Evolutionary conservation across 2,113 vertebrate species (phyloP).

Genomic region (Cyphomyrus discorhynchus): DNA sequence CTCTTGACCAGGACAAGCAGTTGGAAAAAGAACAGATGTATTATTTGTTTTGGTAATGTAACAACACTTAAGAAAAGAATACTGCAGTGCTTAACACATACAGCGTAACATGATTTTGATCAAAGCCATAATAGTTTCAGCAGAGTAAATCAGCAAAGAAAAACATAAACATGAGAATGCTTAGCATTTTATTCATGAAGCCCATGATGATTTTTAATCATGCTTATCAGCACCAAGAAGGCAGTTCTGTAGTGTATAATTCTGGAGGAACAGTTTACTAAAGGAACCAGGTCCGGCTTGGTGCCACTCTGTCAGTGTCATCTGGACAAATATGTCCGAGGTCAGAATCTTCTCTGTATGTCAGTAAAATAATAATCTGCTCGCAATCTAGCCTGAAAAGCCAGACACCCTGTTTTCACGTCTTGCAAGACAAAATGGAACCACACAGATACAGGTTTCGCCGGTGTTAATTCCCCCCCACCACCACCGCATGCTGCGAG

Average conservation of each 20-base stretch:
- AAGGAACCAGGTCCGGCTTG: background rate
- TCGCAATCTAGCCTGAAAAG: background rate
- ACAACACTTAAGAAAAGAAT: background rate
- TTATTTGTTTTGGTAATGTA: background rate
- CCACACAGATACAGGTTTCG: constrained; percentile 20
- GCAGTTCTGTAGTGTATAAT: background rate
- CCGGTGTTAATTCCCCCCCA: constrained; percentile 35
- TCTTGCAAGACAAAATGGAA: background rate
- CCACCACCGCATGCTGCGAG: constrained; percentile 12
- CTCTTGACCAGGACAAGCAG: background rate
- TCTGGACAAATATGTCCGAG: background rate
- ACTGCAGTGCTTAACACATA: background rate
- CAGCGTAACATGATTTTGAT: background rate
- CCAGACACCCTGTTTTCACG: background rate
- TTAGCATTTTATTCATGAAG: background rate
- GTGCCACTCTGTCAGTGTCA: background rate
- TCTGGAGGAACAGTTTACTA: background rate
- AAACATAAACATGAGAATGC: background rate
- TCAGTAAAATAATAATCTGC: background rate
- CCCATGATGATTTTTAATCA: background rate
- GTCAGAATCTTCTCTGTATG: background rate
- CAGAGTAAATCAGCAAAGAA: background rate
- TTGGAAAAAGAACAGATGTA: background rate
- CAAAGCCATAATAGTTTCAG: background rate
- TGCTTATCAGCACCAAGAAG: background rate